Evolutionary conservation across 2,113 vertebrate genomes (phyloP).

Genomic region (Ophthalmolycus amberensis): DNA sequence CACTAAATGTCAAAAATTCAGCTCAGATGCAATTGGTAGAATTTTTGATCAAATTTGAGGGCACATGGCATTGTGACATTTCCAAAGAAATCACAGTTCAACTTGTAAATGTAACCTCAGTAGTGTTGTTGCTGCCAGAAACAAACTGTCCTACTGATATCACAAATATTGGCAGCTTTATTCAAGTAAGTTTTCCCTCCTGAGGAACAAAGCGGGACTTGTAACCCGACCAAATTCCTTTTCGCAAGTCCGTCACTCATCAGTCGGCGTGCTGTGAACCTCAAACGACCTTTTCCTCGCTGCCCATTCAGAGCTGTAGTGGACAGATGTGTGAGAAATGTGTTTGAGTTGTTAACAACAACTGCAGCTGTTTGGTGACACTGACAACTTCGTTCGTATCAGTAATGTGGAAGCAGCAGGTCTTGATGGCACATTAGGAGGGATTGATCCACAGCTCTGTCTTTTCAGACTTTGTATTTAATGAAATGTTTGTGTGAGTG

Average conservation of each 20-base stretch:
- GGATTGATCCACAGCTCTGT: background rate
- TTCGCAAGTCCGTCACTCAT: background rate
- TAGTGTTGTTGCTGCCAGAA: too few relatives aligned
- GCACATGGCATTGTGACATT: conserved; percentile 19
- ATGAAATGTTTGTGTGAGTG: background rate
- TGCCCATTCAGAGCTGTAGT: background rate
- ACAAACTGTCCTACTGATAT: background rate
- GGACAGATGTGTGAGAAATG: conserved; percentile 3
- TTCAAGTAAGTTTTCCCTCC: background rate
- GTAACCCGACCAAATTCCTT: conserved; percentile 8
- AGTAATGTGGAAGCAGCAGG: background rate
- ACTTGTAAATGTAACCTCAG: background rate
- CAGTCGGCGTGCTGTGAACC: background rate
- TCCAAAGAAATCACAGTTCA: background rate
- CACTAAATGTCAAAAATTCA: conserved; percentile 44
- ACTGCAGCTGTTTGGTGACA: background rate
- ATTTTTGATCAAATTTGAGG: conserved; percentile 9
- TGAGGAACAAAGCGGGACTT: conserved; percentile 1
- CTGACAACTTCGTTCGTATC: background rate
- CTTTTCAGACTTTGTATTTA: background rate
- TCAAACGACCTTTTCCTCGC: background rate
- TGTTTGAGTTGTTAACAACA: conserved; percentile 19
- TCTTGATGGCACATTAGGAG: conserved; percentile 7
- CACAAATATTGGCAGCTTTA: background rate
- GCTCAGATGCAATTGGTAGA: background rate